These are phyloP conservation scores for Coranthus polyacanthus DNA, from an alignment of 2,797 vertebrate genomes.

Conservation along the genomic window DNA sequence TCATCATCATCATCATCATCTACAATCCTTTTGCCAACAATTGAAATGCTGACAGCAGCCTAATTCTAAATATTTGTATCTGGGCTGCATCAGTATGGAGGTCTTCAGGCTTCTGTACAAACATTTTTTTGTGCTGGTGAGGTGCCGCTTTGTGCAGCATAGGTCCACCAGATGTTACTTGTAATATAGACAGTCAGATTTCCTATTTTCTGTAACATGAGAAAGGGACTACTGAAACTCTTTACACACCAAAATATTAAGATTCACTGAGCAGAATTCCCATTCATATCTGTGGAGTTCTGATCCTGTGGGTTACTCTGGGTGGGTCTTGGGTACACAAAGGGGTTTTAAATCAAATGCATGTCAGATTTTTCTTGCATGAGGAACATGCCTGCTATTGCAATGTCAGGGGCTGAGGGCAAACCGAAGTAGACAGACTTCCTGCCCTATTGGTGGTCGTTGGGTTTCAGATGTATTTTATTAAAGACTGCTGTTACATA, in stretches of 20 bases:
- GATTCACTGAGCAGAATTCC: slow-evolving; percentile 29
- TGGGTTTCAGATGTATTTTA: slow-evolving; percentile 83
- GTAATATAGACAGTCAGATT: slow-evolving; percentile 67
- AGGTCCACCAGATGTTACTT: slow-evolving; percentile 29
- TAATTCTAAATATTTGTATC: slow-evolving; percentile 20
- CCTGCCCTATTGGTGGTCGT: slow-evolving; percentile 51
- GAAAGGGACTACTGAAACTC: slow-evolving; percentile 26
- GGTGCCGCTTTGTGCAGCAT: slow-evolving; percentile 37
- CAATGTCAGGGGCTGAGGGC: slow-evolving; percentile 49
- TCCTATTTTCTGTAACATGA: slow-evolving; percentile 76
- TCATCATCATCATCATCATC: slow-evolving; percentile 40
- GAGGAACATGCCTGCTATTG: slow-evolving; percentile 85
- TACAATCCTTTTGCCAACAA: slow-evolving; percentile 22
- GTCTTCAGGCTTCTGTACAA: slow-evolving; percentile 50
- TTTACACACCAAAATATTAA: slow-evolving; percentile 26
- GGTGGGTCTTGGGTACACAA: slow-evolving; percentile 5
- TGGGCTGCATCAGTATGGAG: slow-evolving; percentile 42
- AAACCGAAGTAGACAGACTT: slow-evolving; percentile 26
- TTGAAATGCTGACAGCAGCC: slow-evolving; percentile 35
- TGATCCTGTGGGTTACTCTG: slow-evolving; percentile 23
- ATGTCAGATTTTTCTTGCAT: slow-evolving; percentile 85
- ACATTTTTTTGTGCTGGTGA: slow-evolving; percentile 28
- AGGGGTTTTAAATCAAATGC: slow-evolving; percentile 71
- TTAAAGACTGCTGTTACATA: slow-evolving; percentile 82
- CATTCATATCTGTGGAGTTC: slow-evolving; percentile 4